Percentiles rank a stretch among this genome's conserved stretches.
Conservation (phyloP, 2,888 invertebrate species). For the Tinea pellionella region DNA sequence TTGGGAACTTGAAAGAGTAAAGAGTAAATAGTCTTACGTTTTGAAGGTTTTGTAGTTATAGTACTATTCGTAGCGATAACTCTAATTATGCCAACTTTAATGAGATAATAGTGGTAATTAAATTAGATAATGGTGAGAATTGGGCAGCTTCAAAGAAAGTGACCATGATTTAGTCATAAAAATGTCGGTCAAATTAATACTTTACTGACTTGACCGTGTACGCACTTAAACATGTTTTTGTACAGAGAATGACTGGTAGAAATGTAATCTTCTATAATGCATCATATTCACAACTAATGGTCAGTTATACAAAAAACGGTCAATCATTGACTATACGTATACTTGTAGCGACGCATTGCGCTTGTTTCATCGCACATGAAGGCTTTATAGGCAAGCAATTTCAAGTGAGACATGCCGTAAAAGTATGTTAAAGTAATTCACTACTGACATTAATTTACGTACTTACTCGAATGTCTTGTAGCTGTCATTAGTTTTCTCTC, state of each 20-base stretch:
- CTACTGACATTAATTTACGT: neutral
- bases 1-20: no score
- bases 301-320: slow-evolving; percentile 3
- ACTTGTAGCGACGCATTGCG: neutral
- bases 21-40: no score
- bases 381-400: slow-evolving; percentile 2
- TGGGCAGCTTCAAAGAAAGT: neutral
- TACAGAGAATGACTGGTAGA: slow-evolving; percentile 1
- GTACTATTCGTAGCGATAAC: no score
- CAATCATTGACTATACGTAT: slow-evolving; percentile 1
- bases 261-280: slow-evolving; percentile 10
- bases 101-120: neutral
- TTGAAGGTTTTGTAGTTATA: no score
- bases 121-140: neutral
- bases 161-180: neutral
- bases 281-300: slow-evolving; percentile 13
- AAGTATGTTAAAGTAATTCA: slow-evolving; percentile 7
- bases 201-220: neutral
- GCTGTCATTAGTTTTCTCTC: neutral
- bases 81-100: neutral
- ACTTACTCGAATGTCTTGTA: neutral
- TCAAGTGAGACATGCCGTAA: neutral
- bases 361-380: neutral
- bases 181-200: slow-evolving; percentile 9
- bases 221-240: neutral